phyloP scores from a whole-genome alignment of 2,888 invertebrate genomes.

The Philonicus albiceps region DNA sequence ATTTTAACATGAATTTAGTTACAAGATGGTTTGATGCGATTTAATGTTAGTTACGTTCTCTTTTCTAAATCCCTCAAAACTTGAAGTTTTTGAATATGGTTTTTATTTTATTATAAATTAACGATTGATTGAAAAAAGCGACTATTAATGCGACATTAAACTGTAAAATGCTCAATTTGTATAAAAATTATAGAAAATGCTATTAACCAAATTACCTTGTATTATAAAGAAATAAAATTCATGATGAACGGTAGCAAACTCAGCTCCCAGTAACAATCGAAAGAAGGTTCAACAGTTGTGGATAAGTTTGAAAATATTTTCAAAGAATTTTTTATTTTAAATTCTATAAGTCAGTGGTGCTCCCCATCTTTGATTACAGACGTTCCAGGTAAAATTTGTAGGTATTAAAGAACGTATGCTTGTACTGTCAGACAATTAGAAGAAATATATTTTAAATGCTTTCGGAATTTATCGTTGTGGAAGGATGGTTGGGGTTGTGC shows the following conservation, averaged over 20 bases:
- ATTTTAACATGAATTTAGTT: no score
- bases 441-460: neutral
- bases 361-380: neutral
- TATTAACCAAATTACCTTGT: no score
- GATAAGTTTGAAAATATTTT: neutral
- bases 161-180: no score
- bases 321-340: neutral
- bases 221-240: neutral
- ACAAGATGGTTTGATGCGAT: no score
- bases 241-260: neutral
- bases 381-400: neutral
- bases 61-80: no score
- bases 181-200: no score
- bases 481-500: neutral
- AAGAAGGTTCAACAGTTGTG: neutral
- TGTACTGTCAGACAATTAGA: neutral
- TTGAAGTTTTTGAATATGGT: no score
- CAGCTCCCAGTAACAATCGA: neutral
- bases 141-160: no score
- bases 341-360: neutral
- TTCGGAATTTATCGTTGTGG: neutral
- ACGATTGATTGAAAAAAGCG: no score
- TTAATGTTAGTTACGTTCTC: no score
- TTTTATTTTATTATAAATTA: no score
- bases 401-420: neutral